Evolutionary conservation across 2,888 invertebrate genomes (phyloP).

Genomic region (Plagodis dolabraria): DNA sequence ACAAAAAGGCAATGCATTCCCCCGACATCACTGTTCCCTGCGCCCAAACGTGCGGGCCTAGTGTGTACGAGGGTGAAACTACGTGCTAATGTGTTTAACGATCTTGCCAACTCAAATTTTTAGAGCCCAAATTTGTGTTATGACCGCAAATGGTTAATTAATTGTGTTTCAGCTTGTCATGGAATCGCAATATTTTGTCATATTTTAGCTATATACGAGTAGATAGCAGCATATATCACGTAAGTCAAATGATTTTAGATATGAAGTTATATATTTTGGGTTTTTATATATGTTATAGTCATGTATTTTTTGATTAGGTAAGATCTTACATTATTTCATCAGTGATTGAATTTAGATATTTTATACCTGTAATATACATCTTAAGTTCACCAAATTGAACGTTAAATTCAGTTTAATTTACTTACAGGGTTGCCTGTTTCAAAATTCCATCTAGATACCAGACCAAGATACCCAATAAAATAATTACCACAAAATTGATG

Average conservation of each 20-base stretch:
- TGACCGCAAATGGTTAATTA: constrained; percentile 46
- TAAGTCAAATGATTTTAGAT: too few relatives aligned
- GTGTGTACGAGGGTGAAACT: constrained; percentile 54
- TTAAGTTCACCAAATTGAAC: too few relatives aligned
- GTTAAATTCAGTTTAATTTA: too few relatives aligned
- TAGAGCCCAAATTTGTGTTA: constrained; percentile 52
- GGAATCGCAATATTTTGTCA: constrained; percentile 18
- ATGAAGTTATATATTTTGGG: too few relatives aligned
- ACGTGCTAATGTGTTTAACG: constrained; percentile 82
- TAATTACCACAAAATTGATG: constrained; percentile 26
- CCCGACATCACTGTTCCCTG: constrained; percentile 51
- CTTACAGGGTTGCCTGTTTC: not conserved
- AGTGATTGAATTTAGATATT: too few relatives aligned
- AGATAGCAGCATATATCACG: too few relatives aligned
- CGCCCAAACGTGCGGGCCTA: constrained; percentile 33
- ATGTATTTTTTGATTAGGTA: too few relatives aligned
- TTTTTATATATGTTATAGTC: too few relatives aligned
- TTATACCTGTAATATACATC: too few relatives aligned
- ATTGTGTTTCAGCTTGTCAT: constrained; percentile 39
- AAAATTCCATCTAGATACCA: constrained; percentile 1
- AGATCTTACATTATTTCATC: too few relatives aligned
- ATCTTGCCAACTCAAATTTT: constrained; percentile 59
- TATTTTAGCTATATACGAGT: too few relatives aligned
- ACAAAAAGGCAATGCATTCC: constrained; percentile 81
- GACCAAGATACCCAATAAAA: constrained; percentile 18